Percentiles rank a stretch among this genome's conserved stretches.
Evolutionary conservation across 2,888 invertebrate species (phyloP).

Genomic region (Volucella zonaria): DNA sequence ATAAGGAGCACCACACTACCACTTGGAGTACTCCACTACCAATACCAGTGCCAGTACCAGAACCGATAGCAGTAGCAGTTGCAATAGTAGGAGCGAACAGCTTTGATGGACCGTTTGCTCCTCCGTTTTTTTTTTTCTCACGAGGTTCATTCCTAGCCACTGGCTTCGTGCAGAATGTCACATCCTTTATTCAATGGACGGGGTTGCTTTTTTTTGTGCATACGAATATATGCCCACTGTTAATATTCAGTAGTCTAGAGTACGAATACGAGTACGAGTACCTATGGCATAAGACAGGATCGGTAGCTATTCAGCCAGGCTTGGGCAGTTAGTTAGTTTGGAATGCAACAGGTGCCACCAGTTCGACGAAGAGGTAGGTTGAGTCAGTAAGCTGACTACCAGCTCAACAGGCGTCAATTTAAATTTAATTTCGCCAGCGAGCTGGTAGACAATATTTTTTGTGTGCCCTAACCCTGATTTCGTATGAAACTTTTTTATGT

Average conservation of each 20-base stretch:
- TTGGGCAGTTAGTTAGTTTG: slow-evolving; percentile 49
- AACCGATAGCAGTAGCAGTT: neutral
- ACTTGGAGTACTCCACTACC: no score
- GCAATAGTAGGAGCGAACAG: slow-evolving; percentile 53
- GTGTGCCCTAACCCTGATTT: slow-evolving; percentile 12
- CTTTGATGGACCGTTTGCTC: slow-evolving; percentile 58
- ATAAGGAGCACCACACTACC: slow-evolving; percentile 46
- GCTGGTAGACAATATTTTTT: slow-evolving; percentile 44
- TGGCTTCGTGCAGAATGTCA: slow-evolving; percentile 69
- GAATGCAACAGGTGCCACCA: slow-evolving; percentile 65
- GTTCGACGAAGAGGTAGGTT: slow-evolving; percentile 43
- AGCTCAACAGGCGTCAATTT: slow-evolving; percentile 72
- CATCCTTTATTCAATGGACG: slow-evolving; percentile 67
- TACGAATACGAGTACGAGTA: slow-evolving; percentile 41
- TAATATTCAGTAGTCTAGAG: slow-evolving; percentile 66
- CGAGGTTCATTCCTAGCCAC: slow-evolving; percentile 21
- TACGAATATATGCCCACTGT: slow-evolving; percentile 29
- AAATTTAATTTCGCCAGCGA: slow-evolving; percentile 64
- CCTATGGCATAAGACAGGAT: slow-evolving; percentile 41
- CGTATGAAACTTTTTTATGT: slow-evolving; percentile 18
- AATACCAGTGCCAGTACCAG: no score
- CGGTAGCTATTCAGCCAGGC: slow-evolving; percentile 24
- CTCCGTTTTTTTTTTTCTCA: slow-evolving; percentile 60
- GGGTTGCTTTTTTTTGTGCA: slow-evolving; percentile 37
- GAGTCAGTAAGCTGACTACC: slow-evolving; percentile 31